Evolutionary conservation across 2,797 vertebrate genomes (phyloP).

Genomic region (Xenopus petersii): DNA sequence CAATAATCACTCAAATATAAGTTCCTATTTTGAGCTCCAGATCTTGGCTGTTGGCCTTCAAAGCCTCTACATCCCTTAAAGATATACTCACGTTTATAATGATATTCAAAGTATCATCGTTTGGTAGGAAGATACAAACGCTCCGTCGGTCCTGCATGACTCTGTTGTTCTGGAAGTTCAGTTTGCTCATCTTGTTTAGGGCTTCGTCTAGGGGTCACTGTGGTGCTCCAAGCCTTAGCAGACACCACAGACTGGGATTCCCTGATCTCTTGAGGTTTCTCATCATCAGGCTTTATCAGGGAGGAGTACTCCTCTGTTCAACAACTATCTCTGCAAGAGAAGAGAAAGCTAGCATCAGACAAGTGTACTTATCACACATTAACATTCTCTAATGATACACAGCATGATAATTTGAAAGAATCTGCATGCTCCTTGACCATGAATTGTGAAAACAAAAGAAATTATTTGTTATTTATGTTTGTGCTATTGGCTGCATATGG

Average conservation of each 20-base stretch:
- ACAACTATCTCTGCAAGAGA: conserved; percentile 58
- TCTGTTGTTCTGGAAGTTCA: conserved; percentile 96
- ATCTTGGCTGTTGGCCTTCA: too few species aligned
- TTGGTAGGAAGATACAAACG: conserved; percentile 96
- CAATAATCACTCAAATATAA: too few species aligned
- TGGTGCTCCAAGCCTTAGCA: conserved; percentile 43
- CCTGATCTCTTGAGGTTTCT: conserved; percentile 26
- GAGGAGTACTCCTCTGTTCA: conserved; percentile 38
- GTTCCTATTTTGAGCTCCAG: too few species aligned
- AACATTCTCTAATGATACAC: too few species aligned
- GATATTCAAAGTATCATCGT: conserved; percentile 92
- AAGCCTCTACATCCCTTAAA: too few species aligned
- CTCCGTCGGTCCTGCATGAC: conserved; percentile 98
- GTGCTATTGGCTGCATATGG: too few species aligned
- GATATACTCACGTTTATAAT: conserved; percentile 86
- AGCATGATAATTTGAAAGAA: too few species aligned
- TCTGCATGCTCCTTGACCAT: too few species aligned
- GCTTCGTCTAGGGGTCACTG: conserved; percentile 46
- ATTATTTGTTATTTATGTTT: too few species aligned
- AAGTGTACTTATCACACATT: too few species aligned
- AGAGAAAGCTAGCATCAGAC: not conserved
- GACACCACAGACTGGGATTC: conserved; percentile 42
- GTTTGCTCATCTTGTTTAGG: conserved; percentile 88
- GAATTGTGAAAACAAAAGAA: too few species aligned
- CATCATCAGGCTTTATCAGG: conserved; percentile 47